Percentiles rank a stretch among this genome's conserved stretches.
These are phyloP conservation scores for Odobenus rosmarus DNA, from an alignment of 2,113 vertebrate genomes.

Conservation along the genomic window DNA sequence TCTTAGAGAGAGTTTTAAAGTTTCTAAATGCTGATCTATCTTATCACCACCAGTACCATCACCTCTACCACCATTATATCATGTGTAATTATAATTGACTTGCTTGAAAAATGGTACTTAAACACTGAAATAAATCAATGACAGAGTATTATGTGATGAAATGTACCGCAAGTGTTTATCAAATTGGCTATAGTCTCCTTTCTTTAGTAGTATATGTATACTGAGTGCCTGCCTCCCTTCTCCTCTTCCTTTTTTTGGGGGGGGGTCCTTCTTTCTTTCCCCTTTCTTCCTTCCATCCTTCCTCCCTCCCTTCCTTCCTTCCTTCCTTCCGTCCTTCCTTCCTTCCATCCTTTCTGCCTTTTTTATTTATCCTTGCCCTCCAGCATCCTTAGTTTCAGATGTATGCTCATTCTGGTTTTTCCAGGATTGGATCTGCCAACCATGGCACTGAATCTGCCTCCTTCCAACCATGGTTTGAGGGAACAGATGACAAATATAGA, in stretches of 20 bases:
- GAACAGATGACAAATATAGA: background rate
- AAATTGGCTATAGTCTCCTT: conserved; percentile 63
- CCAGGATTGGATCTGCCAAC: background rate
- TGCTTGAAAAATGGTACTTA: conserved; percentile 74
- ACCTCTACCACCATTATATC: background rate
- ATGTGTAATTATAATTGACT: conserved; percentile 52
- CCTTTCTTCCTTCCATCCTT: background rate
- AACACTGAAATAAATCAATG: conserved; percentile 65
- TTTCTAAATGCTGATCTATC: conserved; percentile 6
- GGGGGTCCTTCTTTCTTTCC: background rate
- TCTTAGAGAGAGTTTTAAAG: conserved; percentile 33
- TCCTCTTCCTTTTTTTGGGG: background rate
- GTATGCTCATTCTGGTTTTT: accelerated
- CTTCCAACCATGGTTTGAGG: background rate
- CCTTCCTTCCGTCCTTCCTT: background rate
- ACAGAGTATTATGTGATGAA: conserved; percentile 67
- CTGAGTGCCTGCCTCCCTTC: background rate
- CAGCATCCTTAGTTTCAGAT: conserved; percentile 45
- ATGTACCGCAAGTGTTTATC: conserved; percentile 72
- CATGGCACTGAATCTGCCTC: background rate
- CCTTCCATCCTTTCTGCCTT: background rate
- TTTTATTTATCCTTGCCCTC: conserved; percentile 13
- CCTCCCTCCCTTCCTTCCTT: background rate
- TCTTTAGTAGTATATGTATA: conserved; percentile 39
- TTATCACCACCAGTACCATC: background rate